phyloP scores from a whole-genome alignment of 2,113 vertebrate species.

The Cinclus cinclus region DNA sequence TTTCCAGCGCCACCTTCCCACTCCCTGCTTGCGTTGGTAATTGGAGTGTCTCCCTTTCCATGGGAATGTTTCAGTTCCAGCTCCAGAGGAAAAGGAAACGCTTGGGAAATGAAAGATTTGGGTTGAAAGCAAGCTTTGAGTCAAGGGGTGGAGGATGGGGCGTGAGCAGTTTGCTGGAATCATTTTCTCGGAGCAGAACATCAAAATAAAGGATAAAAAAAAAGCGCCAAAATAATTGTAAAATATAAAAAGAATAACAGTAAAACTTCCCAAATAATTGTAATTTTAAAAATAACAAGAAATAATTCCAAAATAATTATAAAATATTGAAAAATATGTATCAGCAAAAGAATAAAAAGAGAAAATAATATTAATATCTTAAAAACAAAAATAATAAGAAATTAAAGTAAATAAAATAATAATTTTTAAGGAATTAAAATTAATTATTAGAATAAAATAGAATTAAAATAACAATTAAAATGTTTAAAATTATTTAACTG shows the following conservation, averaged over 20 bases:
- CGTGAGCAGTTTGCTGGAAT: background rate
- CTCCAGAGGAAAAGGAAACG: background rate
- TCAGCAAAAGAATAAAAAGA: background rate
- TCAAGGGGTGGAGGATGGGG: background rate
- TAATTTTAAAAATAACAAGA: background rate
- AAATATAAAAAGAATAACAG: background rate
- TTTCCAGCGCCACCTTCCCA: background rate
- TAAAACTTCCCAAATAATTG: too few species aligned
- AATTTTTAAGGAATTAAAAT: background rate
- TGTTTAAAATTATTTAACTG: background rate
- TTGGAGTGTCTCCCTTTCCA: background rate
- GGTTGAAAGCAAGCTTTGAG: accelerated
- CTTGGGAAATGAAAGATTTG: background rate
- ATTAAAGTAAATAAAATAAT: background rate
- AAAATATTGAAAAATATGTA: background rate
- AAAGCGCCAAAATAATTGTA: background rate
- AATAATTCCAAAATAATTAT: background rate
- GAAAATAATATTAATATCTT: background rate
- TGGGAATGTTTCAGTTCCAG: background rate
- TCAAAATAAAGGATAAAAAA: background rate
- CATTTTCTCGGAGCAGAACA: background rate
- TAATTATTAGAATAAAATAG: background rate
- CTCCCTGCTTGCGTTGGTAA: background rate
- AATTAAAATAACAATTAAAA: background rate
- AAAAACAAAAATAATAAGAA: background rate